phyloP scores from a whole-genome alignment of 2,797 vertebrate species.

The Luscinia luscinia region DNA sequence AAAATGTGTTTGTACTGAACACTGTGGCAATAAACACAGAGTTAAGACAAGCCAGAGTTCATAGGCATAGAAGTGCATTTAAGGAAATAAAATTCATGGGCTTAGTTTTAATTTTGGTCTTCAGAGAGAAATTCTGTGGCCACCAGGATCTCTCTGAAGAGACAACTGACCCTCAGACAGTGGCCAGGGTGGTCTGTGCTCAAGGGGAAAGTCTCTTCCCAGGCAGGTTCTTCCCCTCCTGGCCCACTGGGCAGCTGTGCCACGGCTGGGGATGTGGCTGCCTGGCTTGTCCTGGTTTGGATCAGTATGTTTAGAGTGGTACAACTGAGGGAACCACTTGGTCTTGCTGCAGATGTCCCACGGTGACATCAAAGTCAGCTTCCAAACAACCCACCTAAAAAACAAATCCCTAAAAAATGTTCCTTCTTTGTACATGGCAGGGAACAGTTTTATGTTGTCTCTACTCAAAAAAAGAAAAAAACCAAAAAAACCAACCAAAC shows the following conservation, averaged over 20 bases:
- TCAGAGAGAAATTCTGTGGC: background rate
- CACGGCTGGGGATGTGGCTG: rapidly evolving
- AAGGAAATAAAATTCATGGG: background rate
- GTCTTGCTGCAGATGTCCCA: background rate
- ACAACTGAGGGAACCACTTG: background rate
- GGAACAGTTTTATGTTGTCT: background rate
- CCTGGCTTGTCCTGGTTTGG: background rate
- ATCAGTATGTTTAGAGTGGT: rapidly evolving
- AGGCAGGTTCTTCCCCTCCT: background rate
- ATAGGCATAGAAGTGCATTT: background rate
- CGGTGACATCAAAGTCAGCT: background rate
- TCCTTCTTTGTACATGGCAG: rapidly evolving
- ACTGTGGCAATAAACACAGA: background rate
- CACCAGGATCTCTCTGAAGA: background rate
- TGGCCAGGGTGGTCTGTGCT: background rate
- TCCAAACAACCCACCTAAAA: background rate
- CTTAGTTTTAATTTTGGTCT: background rate
- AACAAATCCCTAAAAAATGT: rapidly evolving
- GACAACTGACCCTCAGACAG: background rate
- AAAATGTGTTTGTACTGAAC: background rate
- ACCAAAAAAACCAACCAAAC: too few relatives aligned
- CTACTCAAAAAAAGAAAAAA: background rate
- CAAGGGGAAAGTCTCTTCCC: background rate
- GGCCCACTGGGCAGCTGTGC: background rate
- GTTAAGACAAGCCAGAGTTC: background rate